Percentiles rank a stretch among this genome's conserved stretches.
Conservation (phyloP, 2,888 invertebrate genomes). For the Nemoura dubitans region DNA sequence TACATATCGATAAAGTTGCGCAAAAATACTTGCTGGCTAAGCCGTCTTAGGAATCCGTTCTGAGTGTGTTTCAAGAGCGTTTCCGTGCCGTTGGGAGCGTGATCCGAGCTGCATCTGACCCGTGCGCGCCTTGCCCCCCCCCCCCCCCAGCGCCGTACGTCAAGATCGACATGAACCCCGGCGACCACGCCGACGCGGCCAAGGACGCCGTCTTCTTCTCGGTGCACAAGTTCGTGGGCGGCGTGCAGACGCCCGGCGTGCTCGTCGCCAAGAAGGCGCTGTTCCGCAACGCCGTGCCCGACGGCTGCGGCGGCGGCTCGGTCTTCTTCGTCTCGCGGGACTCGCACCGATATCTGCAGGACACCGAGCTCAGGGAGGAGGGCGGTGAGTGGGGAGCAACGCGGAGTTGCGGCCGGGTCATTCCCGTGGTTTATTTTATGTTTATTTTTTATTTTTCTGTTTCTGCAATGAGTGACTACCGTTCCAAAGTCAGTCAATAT, state of each 20-base stretch:
- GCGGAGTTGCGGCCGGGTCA: too few relatives aligned
- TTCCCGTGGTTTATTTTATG: too few relatives aligned
- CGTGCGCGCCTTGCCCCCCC: too few relatives aligned
- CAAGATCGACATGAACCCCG: conserved; percentile 86
- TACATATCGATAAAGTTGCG: too few relatives aligned
- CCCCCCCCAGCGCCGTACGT: conserved; percentile 71
- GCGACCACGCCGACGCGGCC: conserved; percentile 74
- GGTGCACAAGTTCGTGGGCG: conserved; percentile 90
- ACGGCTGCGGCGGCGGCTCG: conserved; percentile 65
- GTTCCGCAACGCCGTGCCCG: conserved; percentile 63
- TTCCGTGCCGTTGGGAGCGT: too few relatives aligned
- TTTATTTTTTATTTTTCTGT: too few relatives aligned
- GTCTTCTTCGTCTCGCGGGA: conserved; percentile 65
- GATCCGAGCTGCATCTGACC: too few relatives aligned
- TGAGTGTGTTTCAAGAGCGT: too few relatives aligned
- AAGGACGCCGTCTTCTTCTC: conserved; percentile 92
- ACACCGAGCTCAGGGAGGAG: conserved; percentile 75
- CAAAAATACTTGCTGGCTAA: too few relatives aligned
- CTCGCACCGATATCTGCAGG: conserved; percentile 64
- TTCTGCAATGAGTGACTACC: too few relatives aligned
- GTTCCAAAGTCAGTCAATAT: too few relatives aligned
- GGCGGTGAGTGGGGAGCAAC: conserved; percentile 60
- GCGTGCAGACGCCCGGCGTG: conserved; percentile 84
- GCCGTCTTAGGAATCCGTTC: too few relatives aligned
- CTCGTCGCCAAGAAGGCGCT: conserved; percentile 71